Conservation (phyloP, 2,888 invertebrate genomes). For the Neocrepidodera transversa region DNA sequence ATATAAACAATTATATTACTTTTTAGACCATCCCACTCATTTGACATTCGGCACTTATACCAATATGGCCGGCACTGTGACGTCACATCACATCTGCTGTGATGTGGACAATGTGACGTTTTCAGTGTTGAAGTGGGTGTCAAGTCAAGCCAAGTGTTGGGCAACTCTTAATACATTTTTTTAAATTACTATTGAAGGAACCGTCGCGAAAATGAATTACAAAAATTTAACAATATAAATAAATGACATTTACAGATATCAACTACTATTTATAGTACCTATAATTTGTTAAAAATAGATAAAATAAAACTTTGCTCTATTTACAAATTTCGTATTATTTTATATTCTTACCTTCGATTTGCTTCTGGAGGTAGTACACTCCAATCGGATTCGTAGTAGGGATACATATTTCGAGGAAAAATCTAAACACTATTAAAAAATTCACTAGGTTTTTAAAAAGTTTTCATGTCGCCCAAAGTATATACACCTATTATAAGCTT, state of each 20-base stretch:
- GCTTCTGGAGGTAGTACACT: slow-evolving; percentile 85
- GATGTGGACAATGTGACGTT: slow-evolving; percentile 28
- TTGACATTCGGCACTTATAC: slow-evolving; percentile 52
- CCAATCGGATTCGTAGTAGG: slow-evolving; percentile 81
- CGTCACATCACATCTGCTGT: slow-evolving; percentile 40
- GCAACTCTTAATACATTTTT: no score
- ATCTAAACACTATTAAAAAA: slow-evolving; percentile 23
- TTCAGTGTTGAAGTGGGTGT: neutral
- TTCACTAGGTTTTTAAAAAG: slow-evolving; percentile 19
- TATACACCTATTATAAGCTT: slow-evolving; percentile 23
- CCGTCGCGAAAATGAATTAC: no score
- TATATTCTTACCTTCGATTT: slow-evolving; percentile 75
- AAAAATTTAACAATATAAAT: no score
- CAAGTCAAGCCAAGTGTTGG: neutral
- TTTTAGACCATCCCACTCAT: slow-evolving; percentile 52
- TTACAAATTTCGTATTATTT: neutral
- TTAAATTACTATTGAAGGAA: no score
- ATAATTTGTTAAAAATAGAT: no score
- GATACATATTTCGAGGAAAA: slow-evolving; percentile 60
- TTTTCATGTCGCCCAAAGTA: slow-evolving; percentile 20
- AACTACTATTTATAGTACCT: no score
- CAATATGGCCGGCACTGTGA: slow-evolving; percentile 55
- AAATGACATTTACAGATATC: no score
- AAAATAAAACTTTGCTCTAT: no score
- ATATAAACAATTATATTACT: slow-evolving; percentile 44